Percentiles rank a stretch among this genome's conserved stretches.
Evolutionary conservation across 2,888 invertebrate species (phyloP).

Genomic region (Anorthoa munda): DNA sequence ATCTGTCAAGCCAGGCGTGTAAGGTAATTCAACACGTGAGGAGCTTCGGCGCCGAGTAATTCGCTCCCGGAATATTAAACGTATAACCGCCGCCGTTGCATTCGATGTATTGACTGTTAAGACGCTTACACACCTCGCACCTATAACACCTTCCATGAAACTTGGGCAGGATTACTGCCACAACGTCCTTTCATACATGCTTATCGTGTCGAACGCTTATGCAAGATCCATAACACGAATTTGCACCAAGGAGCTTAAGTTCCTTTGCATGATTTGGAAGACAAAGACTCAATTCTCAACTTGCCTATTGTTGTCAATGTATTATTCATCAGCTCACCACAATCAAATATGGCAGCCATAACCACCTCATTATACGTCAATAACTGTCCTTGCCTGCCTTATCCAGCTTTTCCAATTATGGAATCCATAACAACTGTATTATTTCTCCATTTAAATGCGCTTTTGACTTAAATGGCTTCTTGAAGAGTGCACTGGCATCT

Average conservation of each 20-base stretch:
- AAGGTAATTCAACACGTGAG: conserved; percentile 71
- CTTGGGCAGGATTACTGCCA: conserved; percentile 24
- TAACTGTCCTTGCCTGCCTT: conserved; percentile 49
- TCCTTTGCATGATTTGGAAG: conserved; percentile 24
- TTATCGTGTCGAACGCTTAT: conserved; percentile 44
- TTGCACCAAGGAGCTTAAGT: conserved; percentile 20
- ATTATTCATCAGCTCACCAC: conserved; percentile 44
- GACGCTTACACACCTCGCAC: conserved; percentile 43
- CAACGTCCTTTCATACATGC: conserved; percentile 11
- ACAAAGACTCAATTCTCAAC: conserved; percentile 28
- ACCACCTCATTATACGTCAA: conserved; percentile 53
- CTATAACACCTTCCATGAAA: conserved; percentile 25
- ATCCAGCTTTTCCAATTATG: conserved; percentile 54
- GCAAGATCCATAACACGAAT: conserved; percentile 34
- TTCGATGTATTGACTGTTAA: conserved; percentile 58
- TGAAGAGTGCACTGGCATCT: conserved; percentile 48
- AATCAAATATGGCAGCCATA: conserved; percentile 47
- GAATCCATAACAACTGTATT: conserved; percentile 52
- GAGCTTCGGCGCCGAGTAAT: conserved; percentile 65
- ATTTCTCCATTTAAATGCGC: conserved; percentile 52
- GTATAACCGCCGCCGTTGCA: conserved; percentile 59
- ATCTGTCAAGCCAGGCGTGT: conserved; percentile 65
- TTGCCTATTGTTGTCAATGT: conserved; percentile 29
- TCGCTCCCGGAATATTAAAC: conserved; percentile 68
- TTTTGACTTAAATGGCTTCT: conserved; percentile 48